phyloP scores from a whole-genome alignment of 2,797 vertebrate species.

The Naso thynnoides region DNA sequence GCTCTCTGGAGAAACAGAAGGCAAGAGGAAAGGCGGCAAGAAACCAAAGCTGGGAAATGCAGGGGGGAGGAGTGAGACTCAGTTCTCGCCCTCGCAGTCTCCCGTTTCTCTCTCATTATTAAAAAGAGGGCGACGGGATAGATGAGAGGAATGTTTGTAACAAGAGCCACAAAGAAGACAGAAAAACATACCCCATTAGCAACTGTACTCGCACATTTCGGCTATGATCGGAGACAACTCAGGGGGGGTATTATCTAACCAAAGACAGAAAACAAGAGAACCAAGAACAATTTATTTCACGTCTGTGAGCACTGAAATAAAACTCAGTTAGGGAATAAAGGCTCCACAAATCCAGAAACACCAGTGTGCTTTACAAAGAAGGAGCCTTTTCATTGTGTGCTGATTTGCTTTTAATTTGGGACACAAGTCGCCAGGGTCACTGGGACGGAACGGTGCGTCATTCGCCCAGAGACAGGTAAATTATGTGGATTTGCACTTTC shows the following conservation, averaged over 20 bases:
- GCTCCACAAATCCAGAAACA: slow-evolving; percentile 20
- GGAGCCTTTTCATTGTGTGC: slow-evolving; percentile 31
- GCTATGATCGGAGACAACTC: slow-evolving; percentile 38
- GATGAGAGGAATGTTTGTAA: slow-evolving; percentile 70
- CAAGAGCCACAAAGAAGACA: slow-evolving; percentile 66
- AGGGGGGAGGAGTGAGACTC: slow-evolving; percentile 42
- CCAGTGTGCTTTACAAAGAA: slow-evolving; percentile 5
- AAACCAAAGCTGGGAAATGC: slow-evolving; percentile 50
- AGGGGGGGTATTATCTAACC: slow-evolving; percentile 40
- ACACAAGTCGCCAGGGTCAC: slow-evolving; percentile 20
- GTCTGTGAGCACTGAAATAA: slow-evolving; percentile 18
- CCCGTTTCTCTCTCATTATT: slow-evolving; percentile 64
- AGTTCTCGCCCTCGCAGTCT: slow-evolving; percentile 56
- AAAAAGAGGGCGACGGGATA: slow-evolving; percentile 58
- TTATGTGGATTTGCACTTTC: slow-evolving; percentile 15
- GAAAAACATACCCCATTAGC: slow-evolving; percentile 45
- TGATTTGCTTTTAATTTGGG: slow-evolving; percentile 37
- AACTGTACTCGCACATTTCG: slow-evolving; percentile 36
- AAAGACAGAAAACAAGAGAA: slow-evolving; percentile 44
- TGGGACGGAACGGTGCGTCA: slow-evolving; percentile 28
- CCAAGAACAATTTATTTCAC: slow-evolving; percentile 40
- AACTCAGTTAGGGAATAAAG: slow-evolving; percentile 20
- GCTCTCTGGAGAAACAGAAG: slow-evolving; percentile 68
- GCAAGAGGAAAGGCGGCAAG: slow-evolving; percentile 56
- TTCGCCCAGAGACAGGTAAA: slow-evolving; percentile 30